Evolutionary conservation across 2,113 vertebrate species (phyloP), one percentile per base, ranked within the genome.

Genomic region (Silurus glanis): DNA sequence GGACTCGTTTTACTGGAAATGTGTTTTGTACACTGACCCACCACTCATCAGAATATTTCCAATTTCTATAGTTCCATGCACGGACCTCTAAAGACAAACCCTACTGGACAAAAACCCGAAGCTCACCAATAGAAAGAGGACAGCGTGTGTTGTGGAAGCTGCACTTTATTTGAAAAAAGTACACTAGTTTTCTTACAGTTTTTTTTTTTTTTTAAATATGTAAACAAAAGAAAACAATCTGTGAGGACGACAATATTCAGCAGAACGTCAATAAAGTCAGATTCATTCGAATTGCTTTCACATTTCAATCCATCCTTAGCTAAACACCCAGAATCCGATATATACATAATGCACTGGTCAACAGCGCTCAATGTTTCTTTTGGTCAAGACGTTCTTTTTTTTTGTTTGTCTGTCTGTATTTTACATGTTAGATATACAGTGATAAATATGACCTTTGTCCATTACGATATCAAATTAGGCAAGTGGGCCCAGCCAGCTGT

Each of bases 171-270:
- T 98, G 96, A 96, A 95, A 94, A 92, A 90, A 94, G 89, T 92
- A 97, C 96, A 96, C 96, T 95, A 94, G 96, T 95, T 96, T 96
- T 97, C 97, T 96, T 98, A 99, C 97, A 97, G 37, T 93, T 86
- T 97, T 97, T 97, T 97, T 97, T 97, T 97, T 97, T 85, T 97
- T 97, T 97, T 97, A 95, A 95, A 97, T 97, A 97, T 96, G 97
- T 97, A 97, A 97, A 97, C 96, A 97, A 98, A 97, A 97, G 97
- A 96, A 96, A 94, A 96, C 96, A 97, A 97, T 97, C 93, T 92
- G 95, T 96, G 95, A 96, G 96, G 96, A 97, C 96, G 96, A 97
- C 96, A 96, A 95, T 95, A 97, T 96, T 96, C 96, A 95, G 96
- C 94, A 96, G 95, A 96, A 94, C 91, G 96, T 96, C 97, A 96